Evolutionary conservation across 2,888 invertebrate genomes (phyloP).

Genomic region (Desoria tigrina): DNA sequence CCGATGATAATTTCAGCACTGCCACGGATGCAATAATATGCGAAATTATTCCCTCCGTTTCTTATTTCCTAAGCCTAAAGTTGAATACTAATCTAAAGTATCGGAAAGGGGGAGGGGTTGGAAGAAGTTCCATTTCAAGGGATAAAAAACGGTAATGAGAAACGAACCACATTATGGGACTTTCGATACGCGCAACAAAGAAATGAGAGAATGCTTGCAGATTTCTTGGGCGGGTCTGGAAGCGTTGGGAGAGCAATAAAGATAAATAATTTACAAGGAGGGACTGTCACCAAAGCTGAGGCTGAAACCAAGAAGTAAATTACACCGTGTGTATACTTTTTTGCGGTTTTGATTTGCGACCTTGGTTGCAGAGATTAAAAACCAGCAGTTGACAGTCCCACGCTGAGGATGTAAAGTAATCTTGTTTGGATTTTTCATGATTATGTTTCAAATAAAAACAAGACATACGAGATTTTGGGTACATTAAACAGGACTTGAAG

Average conservation of each 20-base stretch:
- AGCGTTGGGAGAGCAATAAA: constrained; percentile 41
- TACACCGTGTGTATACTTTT: background rate
- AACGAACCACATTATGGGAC: constrained; percentile 10
- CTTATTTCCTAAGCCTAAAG: background rate
- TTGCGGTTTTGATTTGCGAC: constrained; percentile 43
- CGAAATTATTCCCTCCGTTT: constrained; percentile 9
- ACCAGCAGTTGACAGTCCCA: constrained; percentile 34
- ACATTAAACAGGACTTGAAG: no score
- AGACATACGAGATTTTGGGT: no score
- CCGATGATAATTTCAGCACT: constrained; percentile 1
- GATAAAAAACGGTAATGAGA: constrained; percentile 23
- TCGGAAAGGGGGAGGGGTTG: background rate
- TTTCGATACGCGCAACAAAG: constrained; percentile 1
- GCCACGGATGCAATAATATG: constrained; percentile 10
- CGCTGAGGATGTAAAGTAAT: constrained; percentile 25
- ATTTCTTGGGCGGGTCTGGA: constrained; percentile 38
- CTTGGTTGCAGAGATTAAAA: constrained; percentile 32
- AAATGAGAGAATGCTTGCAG: constrained; percentile 7
- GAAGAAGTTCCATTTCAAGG: background rate
- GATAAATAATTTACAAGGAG: constrained; percentile 46
- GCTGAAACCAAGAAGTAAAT: background rate
- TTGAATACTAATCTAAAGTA: constrained; percentile 6
- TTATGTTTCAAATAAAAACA: no score
- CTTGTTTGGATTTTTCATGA: no score
- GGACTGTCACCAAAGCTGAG: constrained; percentile 36